Percentiles rank a stretch among this genome's conserved stretches.
Conservation (phyloP, 2,113 vertebrate genomes). For the Osmerus eperlanus region DNA sequence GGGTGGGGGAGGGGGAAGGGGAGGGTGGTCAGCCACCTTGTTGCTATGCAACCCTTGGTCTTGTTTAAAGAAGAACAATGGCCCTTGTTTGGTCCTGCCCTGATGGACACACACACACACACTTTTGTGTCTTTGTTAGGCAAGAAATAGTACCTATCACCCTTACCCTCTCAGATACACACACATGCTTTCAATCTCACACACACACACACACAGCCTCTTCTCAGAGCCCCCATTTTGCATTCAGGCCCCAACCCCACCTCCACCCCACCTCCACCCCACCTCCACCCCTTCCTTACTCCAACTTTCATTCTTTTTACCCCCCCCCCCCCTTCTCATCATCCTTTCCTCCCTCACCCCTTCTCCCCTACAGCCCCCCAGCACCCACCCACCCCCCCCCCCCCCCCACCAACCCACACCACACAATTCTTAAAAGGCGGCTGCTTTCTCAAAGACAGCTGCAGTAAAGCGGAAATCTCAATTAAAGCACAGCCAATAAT, state of each 20-base stretch:
- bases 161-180: not conserved
- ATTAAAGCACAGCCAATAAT: constrained; percentile 72
- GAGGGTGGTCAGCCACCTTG: constrained; percentile 69
- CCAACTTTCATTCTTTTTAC: constrained; percentile 5
- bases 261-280: no score
- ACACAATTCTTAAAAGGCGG: constrained; percentile 43
- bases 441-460: constrained; percentile 55
- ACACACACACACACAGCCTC: constrained; percentile 16
- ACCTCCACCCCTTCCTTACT: not conserved
- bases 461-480: constrained; percentile 76
- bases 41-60: constrained; percentile 76
- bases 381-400: no score
- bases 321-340: no score
- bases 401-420: no score
- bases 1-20: constrained; percentile 55
- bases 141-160: no score
- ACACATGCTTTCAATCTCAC: constrained; percentile 22
- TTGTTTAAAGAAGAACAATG: constrained; percentile 48
- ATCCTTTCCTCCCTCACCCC: no score
- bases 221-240: not conserved
- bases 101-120: constrained; percentile 35
- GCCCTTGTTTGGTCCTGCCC: constrained; percentile 51
- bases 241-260: no score
- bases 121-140: not conserved
- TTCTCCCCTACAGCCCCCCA: no score